Evolutionary conservation across 2,888 invertebrate genomes (phyloP), one percentile per base, ranked within the genome.

Genomic region (Zele albiditarsus): DNA sequence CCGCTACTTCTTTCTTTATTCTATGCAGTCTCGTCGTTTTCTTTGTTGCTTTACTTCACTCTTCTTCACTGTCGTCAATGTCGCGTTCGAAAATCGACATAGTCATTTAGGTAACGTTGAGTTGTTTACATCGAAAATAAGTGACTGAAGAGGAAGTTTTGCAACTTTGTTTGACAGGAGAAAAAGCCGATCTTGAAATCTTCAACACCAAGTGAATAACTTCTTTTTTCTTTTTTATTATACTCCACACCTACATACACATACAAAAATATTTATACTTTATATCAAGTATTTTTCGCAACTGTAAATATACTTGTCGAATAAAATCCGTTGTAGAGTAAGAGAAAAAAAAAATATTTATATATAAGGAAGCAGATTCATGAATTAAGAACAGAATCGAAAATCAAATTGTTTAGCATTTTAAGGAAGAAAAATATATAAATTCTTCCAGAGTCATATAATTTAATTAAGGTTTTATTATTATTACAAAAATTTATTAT

Each of bases 81-180:
- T 46, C 46, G n/a, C 46, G n/a, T 53, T 53, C n/a, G 53, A 53
- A 20, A 10, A 20, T 53, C n/a, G 20, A 53, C 53, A 20, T 53
- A 20, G 20, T 46, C 46, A 46, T 46, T 46, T 46, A n/a, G 46
- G 46, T 46, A 46, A 46, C n/a, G 46, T 46, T 46, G 46, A 46
- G 46, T 46, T 46, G n/a, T 46, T 46, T 46, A 46, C 46, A 46
- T 46, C 46, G 46, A 46, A 46, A 46, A 46, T 46, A 46, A 46
- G n/a, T 46, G 46, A 46, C n/a, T 46, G 46, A 46, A 46, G n/a
- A 46, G n/a, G n/a, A 46, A 46, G 46, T n/a, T 46, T 46, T 46
- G 46, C 46, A n/a, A 46, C 46, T 46, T 46, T 46, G 46, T 46
- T 46, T 46, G 16, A n/a, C 38, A 38, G 38, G n/a, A 46, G n/a